Base-by-base conservation (phyloP, 2,888 invertebrate genomes). In the Idaea biselata region DNA sequence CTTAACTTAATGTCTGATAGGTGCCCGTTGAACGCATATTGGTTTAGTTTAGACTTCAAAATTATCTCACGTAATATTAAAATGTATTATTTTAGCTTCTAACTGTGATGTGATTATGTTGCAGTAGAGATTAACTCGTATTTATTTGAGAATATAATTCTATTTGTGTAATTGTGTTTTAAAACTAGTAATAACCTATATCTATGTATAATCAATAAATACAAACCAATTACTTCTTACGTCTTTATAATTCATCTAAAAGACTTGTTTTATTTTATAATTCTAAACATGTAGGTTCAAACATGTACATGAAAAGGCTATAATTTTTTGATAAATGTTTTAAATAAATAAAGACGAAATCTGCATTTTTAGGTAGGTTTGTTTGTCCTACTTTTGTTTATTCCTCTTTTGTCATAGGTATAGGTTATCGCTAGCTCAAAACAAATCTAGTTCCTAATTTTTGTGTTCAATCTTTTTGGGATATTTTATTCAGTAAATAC, bases 91-190 rank as follows among this genome's bases (percentile, higher is more conserved):
- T 68, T 57, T 57, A 67, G 70, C 70, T 66, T 67, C 65, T 63
- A 74, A 69, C 80, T 82, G 82, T 82, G 79, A 83, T 81, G 74
- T 75, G 8, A 60, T 67, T 68, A 69, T 72, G 62, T 74, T 77
- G 73, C 79, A 76, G 77, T 76, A 72, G 75, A 81, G 76, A 79
- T 79, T 76, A 73, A 65, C 63, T 72, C 68, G 63, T 68, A 65
- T 64, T 66, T 68, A 65, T 65, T 64, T 62, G 63, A 67, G 62
- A 67, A 69, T 64, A 33, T 60, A 64, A 64, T 66, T 67, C 61
- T 4, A 44, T 14, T 44, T 11, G 44, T 44, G 14, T 44, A 44
- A 25, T 54, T 16, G 61, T 68, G 64, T 73, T 63, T 74, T 70
- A 66, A 67, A 57, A 44, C 44, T 44, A 61, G 58, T 57, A 25